phyloP scores from a whole-genome alignment of 2,113 vertebrate genomes.

The Suncus etruscus region DNA sequence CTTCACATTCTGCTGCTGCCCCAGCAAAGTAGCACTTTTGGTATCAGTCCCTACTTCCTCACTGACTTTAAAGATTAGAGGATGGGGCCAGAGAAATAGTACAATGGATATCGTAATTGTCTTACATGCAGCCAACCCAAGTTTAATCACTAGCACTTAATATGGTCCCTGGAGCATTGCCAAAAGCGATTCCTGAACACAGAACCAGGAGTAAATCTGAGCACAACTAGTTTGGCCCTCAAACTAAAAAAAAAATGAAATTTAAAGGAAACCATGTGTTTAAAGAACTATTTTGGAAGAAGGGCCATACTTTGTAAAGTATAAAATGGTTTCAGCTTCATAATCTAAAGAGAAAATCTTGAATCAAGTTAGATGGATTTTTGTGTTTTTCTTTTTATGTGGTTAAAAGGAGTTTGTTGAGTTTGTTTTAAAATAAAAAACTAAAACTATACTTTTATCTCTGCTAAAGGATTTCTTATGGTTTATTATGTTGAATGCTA shows the following conservation, averaged over 20 bases:
- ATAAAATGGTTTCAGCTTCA: not conserved
- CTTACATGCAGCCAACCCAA: too few species aligned
- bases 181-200: too few species aligned
- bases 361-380: slow-evolving; percentile 13
- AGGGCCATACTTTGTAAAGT: not conserved
- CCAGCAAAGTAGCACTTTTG: not conserved
- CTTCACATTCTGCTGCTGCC: not conserved
- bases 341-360: not conserved
- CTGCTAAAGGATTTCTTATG: not conserved
- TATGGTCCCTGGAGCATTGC: too few species aligned
- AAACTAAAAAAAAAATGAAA: too few species aligned
- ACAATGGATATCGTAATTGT: too few species aligned
- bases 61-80: not conserved
- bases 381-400: not conserved
- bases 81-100: not conserved
- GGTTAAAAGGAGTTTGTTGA: not conserved
- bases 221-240: too few species aligned
- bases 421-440: slow-evolving; percentile 46
- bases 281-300: not conserved
- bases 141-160: too few species aligned
- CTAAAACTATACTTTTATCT: not conserved
- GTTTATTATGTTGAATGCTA: not conserved
- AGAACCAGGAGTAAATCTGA: too few species aligned
- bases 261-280: not conserved
- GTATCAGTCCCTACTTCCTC: not conserved